Base-by-base conservation (phyloP, 2,113 vertebrate genomes). In the Oreochromis tanganicae region DNA sequence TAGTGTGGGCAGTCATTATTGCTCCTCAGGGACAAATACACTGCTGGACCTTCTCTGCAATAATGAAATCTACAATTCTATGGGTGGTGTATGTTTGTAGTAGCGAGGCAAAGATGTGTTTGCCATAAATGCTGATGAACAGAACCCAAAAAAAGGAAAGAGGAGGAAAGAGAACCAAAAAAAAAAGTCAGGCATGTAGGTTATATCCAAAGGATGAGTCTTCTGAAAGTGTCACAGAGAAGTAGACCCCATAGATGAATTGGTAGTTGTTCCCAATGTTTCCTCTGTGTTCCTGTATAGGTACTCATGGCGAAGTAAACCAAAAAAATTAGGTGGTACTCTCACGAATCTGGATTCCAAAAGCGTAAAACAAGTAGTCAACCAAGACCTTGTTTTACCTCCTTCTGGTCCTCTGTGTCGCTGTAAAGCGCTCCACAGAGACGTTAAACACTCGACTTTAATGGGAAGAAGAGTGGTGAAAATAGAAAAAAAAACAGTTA, bases 381-480 rank as follows among this genome's bases (percentile, higher is more conserved):
- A 93, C 93, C 91, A 90, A 95, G 89, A 89, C 91, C 93, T 95
- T 90, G 93, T 91, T 94, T 96, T 94, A 94, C 91, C 93, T 66
- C 75, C 79, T 86, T 34, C 10, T 84, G 56, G 36, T 55, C 84
- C 68, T 71, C 29, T n/a, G 81, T 85, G 90, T 80, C 6, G 89
- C 94, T 95, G 95, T 96, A 96, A 97, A 96, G 91, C 83, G 85
- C 95, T 94, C 96, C 91, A 90, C 21, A 89, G 93, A 96, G 96
- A 94, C 91, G 88, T 87, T 94, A 93, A 96, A 92, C 90, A 95
- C 90, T 96, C 94, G 95, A 91, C 95, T 96, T 96, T 97, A 97
- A 96, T 95, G 94, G 95, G 91, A 94, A 95, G 89, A 88, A 80
- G 78, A 92, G 86, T 92, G 95, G 85, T 94, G 93, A 96, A 93